phyloP scores from a whole-genome alignment of 92 coral and sea anemone species.

The Actinernus sp. region DNA sequence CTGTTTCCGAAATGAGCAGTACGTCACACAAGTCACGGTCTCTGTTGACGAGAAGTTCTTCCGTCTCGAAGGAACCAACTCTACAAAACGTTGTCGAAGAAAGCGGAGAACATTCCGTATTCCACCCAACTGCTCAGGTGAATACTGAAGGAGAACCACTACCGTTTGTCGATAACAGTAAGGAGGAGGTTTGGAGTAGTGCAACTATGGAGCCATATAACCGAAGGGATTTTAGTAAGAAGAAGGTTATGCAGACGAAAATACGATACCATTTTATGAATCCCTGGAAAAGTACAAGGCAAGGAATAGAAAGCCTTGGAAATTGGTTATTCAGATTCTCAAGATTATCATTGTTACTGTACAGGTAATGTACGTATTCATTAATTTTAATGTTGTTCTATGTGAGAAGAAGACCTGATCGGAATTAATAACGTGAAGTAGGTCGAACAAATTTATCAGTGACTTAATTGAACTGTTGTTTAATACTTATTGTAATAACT shows the following conservation, averaged over 20 bases:
- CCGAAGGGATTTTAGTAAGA: conserved; percentile 21
- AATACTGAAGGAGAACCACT: too few relatives aligned
- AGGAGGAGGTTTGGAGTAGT: background rate
- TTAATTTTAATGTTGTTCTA: background rate
- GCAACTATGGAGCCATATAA: conserved; percentile 6
- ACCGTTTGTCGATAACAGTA: background rate
- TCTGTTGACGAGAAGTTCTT: background rate
- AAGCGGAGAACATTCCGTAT: background rate
- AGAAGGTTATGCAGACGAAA: conserved; percentile 74
- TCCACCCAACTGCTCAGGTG: background rate
- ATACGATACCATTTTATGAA: conserved; percentile 92
- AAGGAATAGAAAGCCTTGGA: conserved; percentile 96
- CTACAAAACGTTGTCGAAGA: conserved; percentile 10
- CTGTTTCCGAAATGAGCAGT: too few relatives aligned
- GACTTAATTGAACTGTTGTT: too few relatives aligned
- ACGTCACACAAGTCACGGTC: conserved; percentile 8
- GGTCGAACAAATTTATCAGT: too few relatives aligned
- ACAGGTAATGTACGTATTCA: conserved; percentile 74
- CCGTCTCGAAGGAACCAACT: background rate
- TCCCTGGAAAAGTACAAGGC: conserved; percentile 91
- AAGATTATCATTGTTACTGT: conserved; percentile 86
- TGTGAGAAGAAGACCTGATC: too few relatives aligned
- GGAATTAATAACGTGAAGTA: too few relatives aligned
- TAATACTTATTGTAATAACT: too few relatives aligned
- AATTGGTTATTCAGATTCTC: conserved; percentile 85